Conservation (phyloP, 2,113 vertebrate genomes). For the Lichenostomus cassidix region DNA sequence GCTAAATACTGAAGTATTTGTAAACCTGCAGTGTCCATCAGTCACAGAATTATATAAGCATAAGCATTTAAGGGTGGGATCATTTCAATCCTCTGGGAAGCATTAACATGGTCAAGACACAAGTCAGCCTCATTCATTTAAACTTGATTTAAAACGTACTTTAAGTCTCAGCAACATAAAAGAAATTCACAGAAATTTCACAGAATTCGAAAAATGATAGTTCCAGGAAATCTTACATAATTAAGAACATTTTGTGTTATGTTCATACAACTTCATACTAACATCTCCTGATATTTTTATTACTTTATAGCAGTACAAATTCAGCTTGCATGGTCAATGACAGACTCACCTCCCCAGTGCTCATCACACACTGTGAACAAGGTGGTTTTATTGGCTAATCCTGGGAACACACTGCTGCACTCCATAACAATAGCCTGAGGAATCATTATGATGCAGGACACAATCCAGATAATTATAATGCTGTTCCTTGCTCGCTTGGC, state of each 20-base stretch:
- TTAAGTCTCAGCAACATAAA: neutral
- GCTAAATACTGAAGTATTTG: neutral
- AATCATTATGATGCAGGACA: conserved; percentile 94
- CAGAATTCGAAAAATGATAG: neutral
- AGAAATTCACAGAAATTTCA: neutral
- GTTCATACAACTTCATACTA: neutral
- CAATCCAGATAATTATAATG: conserved; percentile 92
- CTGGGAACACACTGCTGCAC: conserved; percentile 87
- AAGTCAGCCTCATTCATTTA: neutral
- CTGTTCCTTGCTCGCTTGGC: conserved; percentile 91
- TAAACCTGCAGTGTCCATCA: neutral
- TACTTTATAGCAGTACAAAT: neutral
- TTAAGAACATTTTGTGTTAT: neutral
- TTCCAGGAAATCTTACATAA: neutral
- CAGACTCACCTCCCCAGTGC: conserved; percentile 88
- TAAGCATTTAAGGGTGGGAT: neutral
- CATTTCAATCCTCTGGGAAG: neutral
- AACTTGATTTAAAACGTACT: neutral
- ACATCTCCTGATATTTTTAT: neutral
- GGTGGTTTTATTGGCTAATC: conserved; percentile 92
- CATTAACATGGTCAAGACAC: neutral
- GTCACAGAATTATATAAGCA: neutral
- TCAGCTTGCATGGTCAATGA: neutral
- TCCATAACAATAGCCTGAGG: conserved; percentile 97
- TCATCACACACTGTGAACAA: conserved; percentile 97